Percentiles rank a stretch among this genome's conserved stretches.
phyloP scores from a whole-genome alignment of 2,113 vertebrate genomes.

The Edolisoma coerulescens region DNA sequence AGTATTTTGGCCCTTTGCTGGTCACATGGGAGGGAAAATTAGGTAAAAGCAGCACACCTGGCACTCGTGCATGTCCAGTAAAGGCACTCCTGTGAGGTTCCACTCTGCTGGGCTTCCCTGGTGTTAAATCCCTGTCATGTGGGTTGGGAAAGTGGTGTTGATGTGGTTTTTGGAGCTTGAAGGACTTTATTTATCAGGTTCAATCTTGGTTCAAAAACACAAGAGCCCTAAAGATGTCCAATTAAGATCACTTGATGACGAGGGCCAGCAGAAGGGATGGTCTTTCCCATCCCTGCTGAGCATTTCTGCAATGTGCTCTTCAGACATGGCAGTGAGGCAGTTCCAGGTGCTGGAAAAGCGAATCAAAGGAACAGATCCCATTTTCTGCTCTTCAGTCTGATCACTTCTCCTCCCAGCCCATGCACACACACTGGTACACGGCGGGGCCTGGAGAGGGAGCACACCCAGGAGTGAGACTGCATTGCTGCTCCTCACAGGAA shows the following conservation, averaged over 20 bases:
- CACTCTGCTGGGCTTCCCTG: background rate
- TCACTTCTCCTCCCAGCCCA: background rate
- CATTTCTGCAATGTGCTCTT: background rate
- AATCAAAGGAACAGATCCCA: background rate
- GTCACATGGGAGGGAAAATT: background rate
- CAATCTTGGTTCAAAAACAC: too few relatives aligned
- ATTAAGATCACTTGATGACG: background rate
- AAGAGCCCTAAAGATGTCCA: background rate
- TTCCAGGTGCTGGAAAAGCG: background rate
- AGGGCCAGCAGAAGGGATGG: background rate
- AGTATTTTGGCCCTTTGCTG: background rate
- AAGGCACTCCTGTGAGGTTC: background rate
- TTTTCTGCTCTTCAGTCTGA: background rate
- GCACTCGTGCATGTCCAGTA: too few relatives aligned
- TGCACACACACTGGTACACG: background rate
- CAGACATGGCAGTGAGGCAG: background rate
- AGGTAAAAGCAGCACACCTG: background rate
- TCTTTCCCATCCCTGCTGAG: background rate
- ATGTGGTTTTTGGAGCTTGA: background rate
- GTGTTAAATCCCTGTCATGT: background rate
- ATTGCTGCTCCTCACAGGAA: background rate
- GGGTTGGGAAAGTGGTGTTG: background rate
- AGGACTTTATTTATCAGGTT: background rate
- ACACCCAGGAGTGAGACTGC: background rate
- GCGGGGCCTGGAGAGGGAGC: too few relatives aligned